These are phyloP conservation scores for Harpagifer antarcticus DNA, from an alignment of 2,797 vertebrate genomes.

Conservation along the genomic window DNA sequence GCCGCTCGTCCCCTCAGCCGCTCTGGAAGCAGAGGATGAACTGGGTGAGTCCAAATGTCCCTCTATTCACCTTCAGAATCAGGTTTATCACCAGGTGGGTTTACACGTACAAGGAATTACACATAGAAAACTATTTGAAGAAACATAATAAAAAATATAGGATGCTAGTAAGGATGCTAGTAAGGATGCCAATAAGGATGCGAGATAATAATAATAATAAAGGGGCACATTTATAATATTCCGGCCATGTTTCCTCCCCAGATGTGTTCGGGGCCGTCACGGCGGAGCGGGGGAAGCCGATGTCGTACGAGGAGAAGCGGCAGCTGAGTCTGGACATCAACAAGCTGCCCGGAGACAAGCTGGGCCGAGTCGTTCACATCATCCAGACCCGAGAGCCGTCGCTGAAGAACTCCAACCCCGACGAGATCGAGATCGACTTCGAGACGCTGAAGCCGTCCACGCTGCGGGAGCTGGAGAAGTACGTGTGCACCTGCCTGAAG, in stretches of 20 bases:
- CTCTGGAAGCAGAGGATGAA: constrained; percentile 87
- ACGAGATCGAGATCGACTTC: constrained; percentile 96
- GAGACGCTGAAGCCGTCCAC: constrained; percentile 95
- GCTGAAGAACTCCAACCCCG: constrained; percentile 93
- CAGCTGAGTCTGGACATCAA: constrained; percentile 97
- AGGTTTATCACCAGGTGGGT: too few species aligned
- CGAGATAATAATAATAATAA: too few species aligned
- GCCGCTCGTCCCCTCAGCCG: constrained; percentile 74
- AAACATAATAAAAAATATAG: too few species aligned
- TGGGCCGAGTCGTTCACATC: constrained; percentile 94
- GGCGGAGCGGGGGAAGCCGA: constrained; percentile 86
- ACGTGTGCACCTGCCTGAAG: constrained; percentile 91
- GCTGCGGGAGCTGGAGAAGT: constrained; percentile 91
- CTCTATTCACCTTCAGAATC: too few species aligned
- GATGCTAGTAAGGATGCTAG: too few species aligned
- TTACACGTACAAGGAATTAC: too few species aligned
- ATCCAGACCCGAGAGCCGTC: constrained; percentile 93
- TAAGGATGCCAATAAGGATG: too few species aligned
- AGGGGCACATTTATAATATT: too few species aligned
- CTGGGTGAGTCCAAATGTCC: constrained; percentile 61
- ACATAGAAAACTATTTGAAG: too few species aligned
- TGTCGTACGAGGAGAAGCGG: constrained; percentile 95
- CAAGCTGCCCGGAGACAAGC: constrained; percentile 92
- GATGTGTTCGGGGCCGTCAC: constrained; percentile 61
- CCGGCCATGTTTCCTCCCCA: constrained; percentile 19